These are phyloP conservation scores for Chrysolina americana DNA, from an alignment of 2,888 invertebrate species.

Conservation along the genomic window DNA sequence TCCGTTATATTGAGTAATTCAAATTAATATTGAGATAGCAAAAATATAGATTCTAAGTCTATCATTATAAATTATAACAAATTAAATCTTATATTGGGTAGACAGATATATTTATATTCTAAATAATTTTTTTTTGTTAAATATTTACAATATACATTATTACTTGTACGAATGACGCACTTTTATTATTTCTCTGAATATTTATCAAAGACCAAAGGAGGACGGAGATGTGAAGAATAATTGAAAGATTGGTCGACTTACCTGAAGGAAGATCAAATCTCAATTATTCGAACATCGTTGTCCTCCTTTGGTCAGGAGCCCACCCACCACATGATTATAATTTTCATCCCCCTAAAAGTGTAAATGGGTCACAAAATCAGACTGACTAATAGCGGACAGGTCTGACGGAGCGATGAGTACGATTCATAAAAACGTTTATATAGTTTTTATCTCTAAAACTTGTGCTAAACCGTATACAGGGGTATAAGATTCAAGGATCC, in stretches of 20 bases:
- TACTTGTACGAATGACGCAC: background rate
- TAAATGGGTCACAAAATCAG: background rate
- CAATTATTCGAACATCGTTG: background rate
- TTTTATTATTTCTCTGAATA: background rate
- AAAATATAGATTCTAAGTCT: too few species aligned
- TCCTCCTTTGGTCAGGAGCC: background rate
- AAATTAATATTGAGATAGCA: too few species aligned
- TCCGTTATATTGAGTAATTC: background rate
- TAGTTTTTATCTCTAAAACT: background rate
- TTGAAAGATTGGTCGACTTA: too few species aligned
- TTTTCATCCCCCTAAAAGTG: background rate
- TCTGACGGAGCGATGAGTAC: background rate
- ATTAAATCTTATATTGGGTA: too few species aligned
- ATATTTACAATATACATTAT: background rate
- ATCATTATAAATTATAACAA: too few species aligned
- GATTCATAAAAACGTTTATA: background rate
- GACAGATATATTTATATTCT: too few species aligned
- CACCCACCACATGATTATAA: background rate
- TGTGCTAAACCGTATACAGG: background rate
- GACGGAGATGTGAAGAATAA: too few species aligned
- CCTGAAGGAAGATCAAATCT: too few species aligned
- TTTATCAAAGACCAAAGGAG: too few species aligned
- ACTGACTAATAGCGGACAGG: background rate
- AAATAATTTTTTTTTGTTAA: background rate
- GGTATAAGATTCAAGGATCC: background rate